Evolutionary conservation across 2,113 vertebrate genomes (phyloP).

Genomic region (Lepus americanus): DNA sequence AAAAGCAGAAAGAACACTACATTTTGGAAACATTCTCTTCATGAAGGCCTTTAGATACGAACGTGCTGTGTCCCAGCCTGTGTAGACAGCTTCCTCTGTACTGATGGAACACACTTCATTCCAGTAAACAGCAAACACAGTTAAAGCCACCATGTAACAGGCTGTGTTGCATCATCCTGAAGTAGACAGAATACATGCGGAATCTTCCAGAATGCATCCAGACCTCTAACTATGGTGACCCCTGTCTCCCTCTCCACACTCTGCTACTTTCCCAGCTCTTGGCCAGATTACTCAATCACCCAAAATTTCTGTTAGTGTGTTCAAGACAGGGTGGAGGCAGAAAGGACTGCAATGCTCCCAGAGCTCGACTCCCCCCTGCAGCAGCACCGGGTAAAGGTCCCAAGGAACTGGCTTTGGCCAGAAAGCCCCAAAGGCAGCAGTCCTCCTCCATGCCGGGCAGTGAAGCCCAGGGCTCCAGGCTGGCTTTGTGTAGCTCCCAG

Average conservation of each 20-base stretch:
- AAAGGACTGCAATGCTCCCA: too few relatives aligned
- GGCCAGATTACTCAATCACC: neutral
- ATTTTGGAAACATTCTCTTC: neutral
- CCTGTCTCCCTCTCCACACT: neutral
- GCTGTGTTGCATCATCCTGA: neutral
- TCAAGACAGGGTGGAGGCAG: neutral
- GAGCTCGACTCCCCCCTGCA: neutral
- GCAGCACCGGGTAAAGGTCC: too few relatives aligned
- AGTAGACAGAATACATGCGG: neutral
- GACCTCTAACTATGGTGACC: neutral
- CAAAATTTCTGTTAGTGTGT: neutral
- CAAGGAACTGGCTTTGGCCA: neutral
- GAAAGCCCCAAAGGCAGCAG: neutral
- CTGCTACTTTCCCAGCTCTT: neutral
- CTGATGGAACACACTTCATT: neutral
- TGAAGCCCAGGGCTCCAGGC: neutral
- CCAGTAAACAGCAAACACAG: neutral
- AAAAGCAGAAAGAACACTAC: neutral
- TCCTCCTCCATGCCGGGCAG: too few relatives aligned
- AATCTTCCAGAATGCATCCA: neutral
- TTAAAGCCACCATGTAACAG: neutral
- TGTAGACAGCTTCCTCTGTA: fast-evolving
- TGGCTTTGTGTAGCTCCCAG: neutral
- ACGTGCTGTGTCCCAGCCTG: neutral
- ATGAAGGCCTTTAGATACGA: neutral